A percentile compares a stretch with the other conserved stretches of the same genome.
Evolutionary conservation across 2,113 vertebrate genomes (phyloP).

Genomic region (Bombycilla garrulus): DNA sequence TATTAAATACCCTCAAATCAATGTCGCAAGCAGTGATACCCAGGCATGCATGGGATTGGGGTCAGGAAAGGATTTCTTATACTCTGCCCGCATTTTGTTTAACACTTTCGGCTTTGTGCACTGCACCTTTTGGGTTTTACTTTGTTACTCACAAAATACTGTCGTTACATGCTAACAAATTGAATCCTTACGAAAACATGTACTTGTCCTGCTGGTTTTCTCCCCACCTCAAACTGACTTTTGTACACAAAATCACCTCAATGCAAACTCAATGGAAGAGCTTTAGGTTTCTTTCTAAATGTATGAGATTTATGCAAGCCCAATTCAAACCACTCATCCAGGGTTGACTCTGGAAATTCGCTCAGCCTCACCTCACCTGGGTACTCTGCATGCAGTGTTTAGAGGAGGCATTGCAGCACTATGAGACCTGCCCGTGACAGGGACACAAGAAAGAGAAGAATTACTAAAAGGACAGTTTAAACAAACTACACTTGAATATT

Average conservation of each 20-base stretch:
- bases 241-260: neutral
- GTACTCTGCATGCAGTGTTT: neutral
- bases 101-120: neutral
- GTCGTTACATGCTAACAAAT: neutral
- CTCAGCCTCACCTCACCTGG: neutral
- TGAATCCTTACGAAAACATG: neutral
- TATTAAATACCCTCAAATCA: constrained; percentile 19
- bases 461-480: neutral
- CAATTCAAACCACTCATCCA: neutral
- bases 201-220: neutral
- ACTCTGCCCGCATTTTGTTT: neutral
- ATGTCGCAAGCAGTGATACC: neutral
- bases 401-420: neutral
- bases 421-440: rapidly evolving
- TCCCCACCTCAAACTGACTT: neutral
- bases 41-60: neutral
- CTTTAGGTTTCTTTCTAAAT: neutral
- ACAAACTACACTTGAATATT: neutral
- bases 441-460: neutral
- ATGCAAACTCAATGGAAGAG: neutral
- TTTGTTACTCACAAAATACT: neutral
- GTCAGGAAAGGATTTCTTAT: neutral
- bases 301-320: neutral
- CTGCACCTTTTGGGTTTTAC: neutral
- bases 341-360: neutral